Evolutionary conservation across 2,888 invertebrate species (phyloP).

Genomic region (Apodemia duryi): DNA sequence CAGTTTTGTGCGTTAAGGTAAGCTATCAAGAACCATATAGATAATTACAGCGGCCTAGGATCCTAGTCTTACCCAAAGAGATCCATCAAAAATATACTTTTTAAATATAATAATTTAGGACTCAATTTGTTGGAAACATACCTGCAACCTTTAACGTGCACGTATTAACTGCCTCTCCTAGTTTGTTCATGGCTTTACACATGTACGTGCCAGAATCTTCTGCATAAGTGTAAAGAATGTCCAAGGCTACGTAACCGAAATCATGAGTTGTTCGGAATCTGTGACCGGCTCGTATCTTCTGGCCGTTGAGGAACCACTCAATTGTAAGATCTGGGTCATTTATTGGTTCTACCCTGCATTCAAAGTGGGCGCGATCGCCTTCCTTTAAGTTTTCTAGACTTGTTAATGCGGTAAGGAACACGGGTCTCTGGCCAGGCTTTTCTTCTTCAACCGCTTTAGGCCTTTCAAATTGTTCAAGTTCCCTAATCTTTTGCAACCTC

Average conservation of each 20-base stretch:
- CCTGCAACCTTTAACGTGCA: constrained; percentile 92
- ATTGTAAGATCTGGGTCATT: constrained; percentile 93
- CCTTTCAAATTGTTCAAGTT: constrained; percentile 89
- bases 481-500: constrained; percentile 91
- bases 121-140: constrained; percentile 39
- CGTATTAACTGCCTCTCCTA: constrained; percentile 97
- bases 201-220: constrained; percentile 98
- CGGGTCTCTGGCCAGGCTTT: constrained; percentile 88
- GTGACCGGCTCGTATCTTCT: constrained; percentile 93
- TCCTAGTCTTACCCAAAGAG: no score
- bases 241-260: constrained; percentile 97
- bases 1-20: no score
- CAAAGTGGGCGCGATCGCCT: constrained; percentile 93
- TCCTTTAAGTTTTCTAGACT: constrained; percentile 93
- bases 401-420: constrained; percentile 93
- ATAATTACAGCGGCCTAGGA: no score
- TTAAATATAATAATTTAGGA: no score
- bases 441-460: constrained; percentile 87
- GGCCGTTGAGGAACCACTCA: constrained; percentile 98
- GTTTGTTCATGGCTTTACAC: constrained; percentile 97
- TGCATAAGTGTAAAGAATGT: constrained; percentile 96
- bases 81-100: no score
- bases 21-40: no score
- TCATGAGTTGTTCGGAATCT: constrained; percentile 98
- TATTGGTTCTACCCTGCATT: constrained; percentile 94